These are phyloP conservation scores for Eupithecia subfuscata DNA, from an alignment of 2,888 invertebrate genomes.

Conservation along the genomic window DNA sequence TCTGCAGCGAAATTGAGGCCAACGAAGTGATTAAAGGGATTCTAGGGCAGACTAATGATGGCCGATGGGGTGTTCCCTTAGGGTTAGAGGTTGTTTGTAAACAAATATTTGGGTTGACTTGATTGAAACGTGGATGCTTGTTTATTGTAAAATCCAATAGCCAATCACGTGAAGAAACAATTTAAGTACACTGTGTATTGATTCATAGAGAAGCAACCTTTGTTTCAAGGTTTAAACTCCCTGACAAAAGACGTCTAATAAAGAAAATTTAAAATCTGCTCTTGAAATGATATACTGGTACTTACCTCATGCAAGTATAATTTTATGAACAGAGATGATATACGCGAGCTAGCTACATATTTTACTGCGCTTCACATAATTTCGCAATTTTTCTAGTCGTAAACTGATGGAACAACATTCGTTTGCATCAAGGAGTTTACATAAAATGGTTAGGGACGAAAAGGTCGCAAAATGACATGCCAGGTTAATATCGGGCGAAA, in stretches of 20 bases:
- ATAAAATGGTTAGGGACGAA: not conserved
- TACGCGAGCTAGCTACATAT: not conserved
- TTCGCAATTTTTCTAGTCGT: not conserved
- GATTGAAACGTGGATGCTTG: conserved; percentile 19
- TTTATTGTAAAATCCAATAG: conserved; percentile 9
- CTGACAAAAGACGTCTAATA: not conserved
- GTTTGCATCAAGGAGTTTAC: not conserved
- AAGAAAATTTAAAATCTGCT: not conserved
- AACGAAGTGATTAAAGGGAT: conserved; percentile 51
- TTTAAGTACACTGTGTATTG: not conserved
- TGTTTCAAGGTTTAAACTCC: not conserved
- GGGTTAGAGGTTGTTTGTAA: conserved; percentile 24
- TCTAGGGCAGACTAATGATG: conserved; percentile 50
- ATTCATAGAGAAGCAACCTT: not conserved
- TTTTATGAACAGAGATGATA: conserved; percentile 7
- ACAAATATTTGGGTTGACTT: conserved; percentile 25
- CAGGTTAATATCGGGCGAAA: conserved; percentile 16
- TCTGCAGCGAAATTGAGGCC: conserved; percentile 46
- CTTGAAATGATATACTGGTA: not conserved
- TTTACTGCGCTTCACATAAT: not conserved
- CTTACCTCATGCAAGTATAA: not conserved
- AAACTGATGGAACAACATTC: not conserved
- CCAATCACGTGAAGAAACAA: not conserved
- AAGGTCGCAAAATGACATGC: conserved; percentile 4
- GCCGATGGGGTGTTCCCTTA: conserved; percentile 24